Evolutionary conservation across 1,140 invertebrate species (phyloP), one percentile per base, ranked within the genome.

Genomic region (Marisa cornuarietis): DNA sequence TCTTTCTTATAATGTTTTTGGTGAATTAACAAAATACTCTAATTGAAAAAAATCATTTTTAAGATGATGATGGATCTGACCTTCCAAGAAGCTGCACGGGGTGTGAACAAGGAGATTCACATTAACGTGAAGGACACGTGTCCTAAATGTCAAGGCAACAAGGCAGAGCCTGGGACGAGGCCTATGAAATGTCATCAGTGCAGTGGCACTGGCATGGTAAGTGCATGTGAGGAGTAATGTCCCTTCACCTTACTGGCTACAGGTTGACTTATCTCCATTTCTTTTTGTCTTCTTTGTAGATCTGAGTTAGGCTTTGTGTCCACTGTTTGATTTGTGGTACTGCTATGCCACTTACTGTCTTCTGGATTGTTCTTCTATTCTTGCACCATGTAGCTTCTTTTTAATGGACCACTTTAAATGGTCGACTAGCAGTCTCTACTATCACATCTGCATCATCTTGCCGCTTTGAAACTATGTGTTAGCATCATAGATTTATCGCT

Each of bases 41-140:
- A 42, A 42, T 42, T 42, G 31, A 42, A 42, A 42, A 42, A 42
- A 42, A 42, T 4, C 6, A 6, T 0, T 52, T 78, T 78, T 20
- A 79, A 97, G 94, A 91, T 96, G 22, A 93, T 95, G 52, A 94
- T 99, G 92, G 96, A 97, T 88, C 91, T 99, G 72, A 94, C 95
- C 6, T 99, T 99, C 91, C 93, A 96, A 76, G 96, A 99, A 94
- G 98, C 99, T 26, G 97, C 98, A 11, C 93, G 97, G 75, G 99
- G 99, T 66, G 94, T 96, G 0, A 98, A 98, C 89, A 99, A 99
- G 91, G 96, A 98, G 79, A 93, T 99, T 7, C 93, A 94, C 82
- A 88, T 99, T 3, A 99, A 99, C 92, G 94, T 99, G 0, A 93
- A 98, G 18, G 98, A 99, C 88, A 95, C 93, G 8, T 99, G 99